Evolutionary conservation across 2,113 vertebrate species (phyloP), one percentile per base, ranked within the genome.

Genomic region (Antidorcas marsupialis): DNA sequence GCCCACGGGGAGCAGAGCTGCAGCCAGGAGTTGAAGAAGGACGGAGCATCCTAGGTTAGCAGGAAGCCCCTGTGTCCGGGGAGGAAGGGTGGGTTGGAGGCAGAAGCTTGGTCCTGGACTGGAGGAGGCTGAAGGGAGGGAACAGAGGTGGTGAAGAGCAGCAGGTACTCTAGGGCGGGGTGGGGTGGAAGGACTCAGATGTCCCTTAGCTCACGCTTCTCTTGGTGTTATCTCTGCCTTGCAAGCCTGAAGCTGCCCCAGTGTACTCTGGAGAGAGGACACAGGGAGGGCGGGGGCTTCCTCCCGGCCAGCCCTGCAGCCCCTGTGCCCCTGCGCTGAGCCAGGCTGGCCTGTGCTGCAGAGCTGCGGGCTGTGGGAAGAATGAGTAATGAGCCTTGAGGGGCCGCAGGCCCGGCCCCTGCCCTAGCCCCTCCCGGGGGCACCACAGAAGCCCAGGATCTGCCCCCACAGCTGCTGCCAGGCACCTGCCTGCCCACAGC

Each of bases 301-400:
- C 53, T 50, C 12, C 52, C 9, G 23, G 82, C 53, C 16, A 45
- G 47, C 59, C 30, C 78, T 45, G 53, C 43, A 84, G 81, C 85
- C 91, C 78, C 64, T 12, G 14, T 16, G 78, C 83, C 86, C 57
- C 2, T 19, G 94, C 33, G 0, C 84, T 2, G 81, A 93, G 97
- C 91, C 94, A 84, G 43, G 57, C 90, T 52, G 47, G 94, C 74
- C 85, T 36, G 81, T 50, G 53, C 95, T 94, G 94, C 93, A 67
- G 97, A 96, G 74, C 92, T 97, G 71, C 0, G 76, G 94, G 71
- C 88, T 95, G 87, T 79, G 67, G 91, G 74, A 81, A 93, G 96
- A 95, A 96, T 95, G 67, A 92, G 45, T 71, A 92, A 96, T 89
- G 87, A 96, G 76, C 59, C 60, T 19, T 4, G 87, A 92, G 94